phyloP scores from a whole-genome alignment of 2,888 invertebrate species.

The Andrena hattorfiana region DNA sequence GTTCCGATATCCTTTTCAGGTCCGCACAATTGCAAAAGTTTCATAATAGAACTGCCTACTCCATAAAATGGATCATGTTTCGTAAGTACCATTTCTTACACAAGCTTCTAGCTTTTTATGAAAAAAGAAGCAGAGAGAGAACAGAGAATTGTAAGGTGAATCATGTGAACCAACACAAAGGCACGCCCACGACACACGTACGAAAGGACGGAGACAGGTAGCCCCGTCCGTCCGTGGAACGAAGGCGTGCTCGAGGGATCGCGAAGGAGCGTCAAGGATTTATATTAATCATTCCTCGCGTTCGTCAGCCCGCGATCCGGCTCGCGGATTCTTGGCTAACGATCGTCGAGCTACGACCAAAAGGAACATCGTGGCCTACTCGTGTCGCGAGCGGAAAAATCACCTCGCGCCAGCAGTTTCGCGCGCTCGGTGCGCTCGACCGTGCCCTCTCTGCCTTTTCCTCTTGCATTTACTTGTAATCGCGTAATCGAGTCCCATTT shows the following conservation, averaged over 20 bases:
- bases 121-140: neutral
- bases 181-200: constrained; percentile 39
- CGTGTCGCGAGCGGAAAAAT: neutral
- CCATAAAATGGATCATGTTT: neutral
- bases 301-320: constrained; percentile 14
- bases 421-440: neutral
- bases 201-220: constrained; percentile 7
- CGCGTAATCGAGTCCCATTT: neutral
- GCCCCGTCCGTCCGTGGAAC: constrained; percentile 7
- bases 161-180: constrained; percentile 25
- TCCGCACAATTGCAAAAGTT: too few relatives aligned
- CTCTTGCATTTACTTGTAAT: neutral
- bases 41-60: neutral
- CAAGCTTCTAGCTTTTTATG: neutral
- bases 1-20: too few relatives aligned
- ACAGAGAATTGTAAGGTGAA: constrained; percentile 9
- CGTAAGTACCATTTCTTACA: neutral
- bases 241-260: constrained; percentile 40
- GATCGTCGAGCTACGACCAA: constrained; percentile 8
- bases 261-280: constrained; percentile 67
- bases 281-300: constrained; percentile 57
- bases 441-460: neutral
- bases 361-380: neutral
- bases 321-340: constrained; percentile 20
- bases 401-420: neutral